A percentile compares a stretch with the other conserved stretches of the same genome.
Evolutionary conservation across 2,113 vertebrate species (phyloP).

Genomic region (Mola mola): DNA sequence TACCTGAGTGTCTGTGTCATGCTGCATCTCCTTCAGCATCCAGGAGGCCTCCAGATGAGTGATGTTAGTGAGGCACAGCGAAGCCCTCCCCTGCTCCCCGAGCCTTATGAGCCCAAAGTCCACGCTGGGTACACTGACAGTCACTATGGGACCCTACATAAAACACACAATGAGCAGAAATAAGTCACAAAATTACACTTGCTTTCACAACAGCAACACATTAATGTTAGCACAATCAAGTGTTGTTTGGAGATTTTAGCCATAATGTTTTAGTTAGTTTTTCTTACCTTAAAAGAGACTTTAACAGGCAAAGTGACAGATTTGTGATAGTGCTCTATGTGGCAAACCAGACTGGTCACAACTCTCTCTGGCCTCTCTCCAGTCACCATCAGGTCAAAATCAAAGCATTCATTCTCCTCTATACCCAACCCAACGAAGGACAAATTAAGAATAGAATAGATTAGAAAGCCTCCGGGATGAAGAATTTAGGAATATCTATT

Average conservation of each 20-base stretch:
- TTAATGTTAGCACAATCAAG: background rate
- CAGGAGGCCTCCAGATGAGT: conserved; percentile 86
- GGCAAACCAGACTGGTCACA: conserved; percentile 81
- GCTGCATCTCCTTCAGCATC: conserved; percentile 78
- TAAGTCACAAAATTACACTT: no score
- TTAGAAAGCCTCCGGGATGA: no score
- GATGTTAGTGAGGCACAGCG: conserved; percentile 83
- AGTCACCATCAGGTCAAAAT: conserved; percentile 84
- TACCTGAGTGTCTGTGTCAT: conserved; percentile 59
- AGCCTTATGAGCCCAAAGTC: conserved; percentile 85
- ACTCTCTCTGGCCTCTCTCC: conserved; percentile 81
- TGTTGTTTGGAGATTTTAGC: background rate
- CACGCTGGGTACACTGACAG: conserved; percentile 81
- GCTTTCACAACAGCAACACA: background rate
- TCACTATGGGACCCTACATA: conserved; percentile 87
- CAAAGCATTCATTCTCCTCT: conserved; percentile 82
- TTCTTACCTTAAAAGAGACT: conserved; percentile 88
- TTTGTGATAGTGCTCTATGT: conserved; percentile 73
- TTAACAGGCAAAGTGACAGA: conserved; percentile 84
- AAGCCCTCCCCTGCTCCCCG: conserved; percentile 67
- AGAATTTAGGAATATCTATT: no score
- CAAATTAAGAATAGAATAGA: no score
- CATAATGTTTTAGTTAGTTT: fast-evolving
- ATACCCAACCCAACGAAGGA: conserved; percentile 14
- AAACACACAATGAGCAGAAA: background rate